A percentile compares a stretch with the other conserved stretches of the same genome.
phyloP scores from a whole-genome alignment of 2,888 invertebrate genomes.

The Scaptomyza tumidula region DNA sequence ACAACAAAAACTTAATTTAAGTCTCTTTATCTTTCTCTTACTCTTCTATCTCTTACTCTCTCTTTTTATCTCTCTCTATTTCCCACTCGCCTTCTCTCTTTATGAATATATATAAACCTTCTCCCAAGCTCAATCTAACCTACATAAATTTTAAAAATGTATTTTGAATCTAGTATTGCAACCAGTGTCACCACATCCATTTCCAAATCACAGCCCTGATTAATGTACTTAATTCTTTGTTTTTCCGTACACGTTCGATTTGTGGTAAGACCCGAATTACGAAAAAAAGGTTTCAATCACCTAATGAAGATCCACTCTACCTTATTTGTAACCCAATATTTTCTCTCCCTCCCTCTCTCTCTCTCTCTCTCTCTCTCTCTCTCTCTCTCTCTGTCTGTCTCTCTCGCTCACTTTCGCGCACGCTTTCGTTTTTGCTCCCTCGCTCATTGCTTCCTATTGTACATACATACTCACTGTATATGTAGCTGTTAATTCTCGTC shows the following conservation, averaged over 20 bases:
- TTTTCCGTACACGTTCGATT: background rate
- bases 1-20: slow-evolving; percentile 31
- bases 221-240: background rate
- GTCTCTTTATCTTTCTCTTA: slow-evolving; percentile 39
- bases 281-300: background rate
- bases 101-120: slow-evolving; percentile 42
- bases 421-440: slow-evolving; percentile 32
- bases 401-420: slow-evolving; percentile 19
- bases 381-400: slow-evolving; percentile 19
- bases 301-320: background rate
- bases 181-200: slow-evolving; percentile 17
- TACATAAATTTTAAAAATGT: slow-evolving; percentile 22
- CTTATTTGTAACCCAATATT: background rate
- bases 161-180: slow-evolving; percentile 12
- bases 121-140: slow-evolving; percentile 57
- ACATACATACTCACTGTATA: slow-evolving; percentile 17
- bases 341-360: slow-evolving; percentile 3
- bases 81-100: slow-evolving; percentile 39
- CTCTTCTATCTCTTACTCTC: slow-evolving; percentile 48
- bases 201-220: slow-evolving; percentile 12
- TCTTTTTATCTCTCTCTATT: slow-evolving; percentile 51
- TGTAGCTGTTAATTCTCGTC: slow-evolving; percentile 27
- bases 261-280: background rate
- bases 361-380: slow-evolving; percentile 19
- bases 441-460: slow-evolving; percentile 33